Percentiles rank a stretch among this genome's conserved stretches.
Conservation (phyloP, 1,140 invertebrate species). For the Harlomillsia oculata region DNA sequence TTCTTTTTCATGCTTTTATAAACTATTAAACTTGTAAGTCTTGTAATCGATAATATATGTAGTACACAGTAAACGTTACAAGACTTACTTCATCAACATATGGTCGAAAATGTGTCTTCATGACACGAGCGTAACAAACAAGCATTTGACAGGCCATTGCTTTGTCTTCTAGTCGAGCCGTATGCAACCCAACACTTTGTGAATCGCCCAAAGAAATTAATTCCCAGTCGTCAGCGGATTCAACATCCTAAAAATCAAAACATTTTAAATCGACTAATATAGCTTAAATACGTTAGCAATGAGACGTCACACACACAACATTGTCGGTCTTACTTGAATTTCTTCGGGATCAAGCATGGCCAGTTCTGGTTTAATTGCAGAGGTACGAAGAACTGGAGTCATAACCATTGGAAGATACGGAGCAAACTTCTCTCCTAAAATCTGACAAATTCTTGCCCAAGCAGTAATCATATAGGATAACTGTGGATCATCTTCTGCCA, state of each 20-base stretch:
- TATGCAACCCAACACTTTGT: slow-evolving; percentile 85
- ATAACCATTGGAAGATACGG: slow-evolving; percentile 96
- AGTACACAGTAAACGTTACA: not conserved
- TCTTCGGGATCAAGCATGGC: slow-evolving; percentile 90
- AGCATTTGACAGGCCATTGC: slow-evolving; percentile 98
- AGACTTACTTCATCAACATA: slow-evolving; percentile 32
- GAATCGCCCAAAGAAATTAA: slow-evolving; percentile 95
- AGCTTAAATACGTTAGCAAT: slow-evolving; percentile 9
- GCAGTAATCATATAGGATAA: slow-evolving; percentile 96
- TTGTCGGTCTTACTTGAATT: slow-evolving; percentile 57
- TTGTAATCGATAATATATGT: no score
- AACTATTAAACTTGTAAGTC: no score
- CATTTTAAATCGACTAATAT: not conserved
- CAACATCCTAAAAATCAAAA: slow-evolving; percentile 49
- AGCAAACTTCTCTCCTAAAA: slow-evolving; percentile 86
- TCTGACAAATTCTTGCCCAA: slow-evolving; percentile 98
- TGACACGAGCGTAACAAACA: slow-evolving; percentile 92
- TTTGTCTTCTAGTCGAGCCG: slow-evolving; percentile 91
- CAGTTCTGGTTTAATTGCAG: slow-evolving; percentile 92
- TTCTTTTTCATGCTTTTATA: not conserved
- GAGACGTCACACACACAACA: no score
- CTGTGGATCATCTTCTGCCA: slow-evolving; percentile 92
- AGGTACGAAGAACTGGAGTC: slow-evolving; percentile 89
- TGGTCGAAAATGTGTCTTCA: slow-evolving; percentile 51
- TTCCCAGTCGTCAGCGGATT: slow-evolving; percentile 92